These are phyloP conservation scores for Geotrypetes seraphini DNA, from an alignment of 2,797 vertebrate species.

Conservation along the genomic window DNA sequence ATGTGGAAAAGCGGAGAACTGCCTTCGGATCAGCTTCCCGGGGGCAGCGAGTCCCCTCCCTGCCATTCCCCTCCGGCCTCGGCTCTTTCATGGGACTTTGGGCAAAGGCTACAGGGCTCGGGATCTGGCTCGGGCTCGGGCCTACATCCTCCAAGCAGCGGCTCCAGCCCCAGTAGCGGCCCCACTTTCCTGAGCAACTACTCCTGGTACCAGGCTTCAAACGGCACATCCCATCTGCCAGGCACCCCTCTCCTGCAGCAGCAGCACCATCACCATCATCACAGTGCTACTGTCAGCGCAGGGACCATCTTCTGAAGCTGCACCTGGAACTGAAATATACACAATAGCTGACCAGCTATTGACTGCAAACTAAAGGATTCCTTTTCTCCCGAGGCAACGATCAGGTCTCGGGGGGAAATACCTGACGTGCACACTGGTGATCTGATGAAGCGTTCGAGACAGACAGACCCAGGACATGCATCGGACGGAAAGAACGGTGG, in stretches of 20 bases:
- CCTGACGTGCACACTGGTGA: slow-evolving; percentile 10
- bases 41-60: slow-evolving; percentile 70
- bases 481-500: background rate
- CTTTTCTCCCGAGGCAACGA: slow-evolving; percentile 3
- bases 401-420: background rate
- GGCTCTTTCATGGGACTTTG: slow-evolving; percentile 79
- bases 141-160: slow-evolving; percentile 53
- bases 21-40: slow-evolving; percentile 70
- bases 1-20: slow-evolving; percentile 95
- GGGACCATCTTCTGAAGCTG: slow-evolving; percentile 77
- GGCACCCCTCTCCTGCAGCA: slow-evolving; percentile 64
- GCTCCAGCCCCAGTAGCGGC: slow-evolving; percentile 69
- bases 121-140: slow-evolving; percentile 22
- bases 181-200: slow-evolving; percentile 85
- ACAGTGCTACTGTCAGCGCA: slow-evolving; percentile 66
- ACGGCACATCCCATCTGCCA: slow-evolving; percentile 64
- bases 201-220: slow-evolving; percentile 82
- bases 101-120: slow-evolving; percentile 62
- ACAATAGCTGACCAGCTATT: background rate
- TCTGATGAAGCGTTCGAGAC: slow-evolving; percentile 3
- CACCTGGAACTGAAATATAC: too few relatives aligned
- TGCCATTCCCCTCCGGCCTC: slow-evolving; percentile 68
- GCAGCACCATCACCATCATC: slow-evolving; percentile 62
- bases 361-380: background rate
- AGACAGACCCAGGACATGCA: background rate